These are phyloP conservation scores for Zapornia atra DNA, from an alignment of 2,113 vertebrate genomes.

Conservation along the genomic window DNA sequence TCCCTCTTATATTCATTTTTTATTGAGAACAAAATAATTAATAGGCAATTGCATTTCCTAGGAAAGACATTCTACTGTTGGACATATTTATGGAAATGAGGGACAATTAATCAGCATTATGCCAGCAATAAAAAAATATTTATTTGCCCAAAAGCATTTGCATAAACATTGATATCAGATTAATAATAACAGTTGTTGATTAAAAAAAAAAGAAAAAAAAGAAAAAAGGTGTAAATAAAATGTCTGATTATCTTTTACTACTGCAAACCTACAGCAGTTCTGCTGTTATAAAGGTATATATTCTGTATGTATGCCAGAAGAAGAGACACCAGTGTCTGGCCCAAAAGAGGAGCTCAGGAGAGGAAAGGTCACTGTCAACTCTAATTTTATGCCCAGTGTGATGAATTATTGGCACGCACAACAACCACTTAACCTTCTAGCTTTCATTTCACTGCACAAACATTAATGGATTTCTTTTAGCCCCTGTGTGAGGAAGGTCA, in stretches of 20 bases:
- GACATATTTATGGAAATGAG: background rate
- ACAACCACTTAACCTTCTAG: slow-evolving; percentile 45
- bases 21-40: slow-evolving; percentile 16
- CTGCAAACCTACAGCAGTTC: background rate
- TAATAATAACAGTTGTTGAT: background rate
- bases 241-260: background rate
- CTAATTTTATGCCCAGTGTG: background rate
- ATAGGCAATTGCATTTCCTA: background rate
- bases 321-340: background rate
- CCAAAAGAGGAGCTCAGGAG: background rate
- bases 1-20: background rate
- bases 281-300: background rate
- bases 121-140: slow-evolving; percentile 39
- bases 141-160: slow-evolving; percentile 18
- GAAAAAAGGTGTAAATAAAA: background rate
- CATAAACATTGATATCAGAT: background rate
- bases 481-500: background rate
- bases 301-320: background rate
- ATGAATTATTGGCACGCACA: slow-evolving; percentile 25
- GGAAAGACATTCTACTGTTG: background rate
- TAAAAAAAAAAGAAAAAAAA: slow-evolving; percentile 21
- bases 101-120: slow-evolving; percentile 20
- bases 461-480: slow-evolving; percentile 50
- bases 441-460: slow-evolving; percentile 41
- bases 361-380: slow-evolving; percentile 32